Conservation (phyloP, 2,888 invertebrate species). For the Dicranocentrus wangi region DNA sequence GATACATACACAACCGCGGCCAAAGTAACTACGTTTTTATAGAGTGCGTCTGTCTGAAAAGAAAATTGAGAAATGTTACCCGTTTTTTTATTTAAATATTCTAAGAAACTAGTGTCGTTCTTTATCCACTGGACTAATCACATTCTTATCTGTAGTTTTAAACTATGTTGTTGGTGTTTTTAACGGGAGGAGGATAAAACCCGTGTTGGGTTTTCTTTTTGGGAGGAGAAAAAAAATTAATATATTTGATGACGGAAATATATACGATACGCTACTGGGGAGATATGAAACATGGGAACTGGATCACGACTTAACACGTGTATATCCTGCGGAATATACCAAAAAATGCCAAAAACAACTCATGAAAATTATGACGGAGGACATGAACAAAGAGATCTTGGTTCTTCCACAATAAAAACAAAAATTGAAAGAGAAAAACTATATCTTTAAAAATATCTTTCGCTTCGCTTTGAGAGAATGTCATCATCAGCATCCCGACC, state of each 20-base stretch:
- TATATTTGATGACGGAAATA: too few species aligned
- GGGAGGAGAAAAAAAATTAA: neutral
- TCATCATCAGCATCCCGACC: conserved; percentile 1
- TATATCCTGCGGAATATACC: neutral
- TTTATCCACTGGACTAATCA: too few species aligned
- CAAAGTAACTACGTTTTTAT: conserved; percentile 8
- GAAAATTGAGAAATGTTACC: conserved; percentile 4
- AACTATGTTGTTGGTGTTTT: conserved; percentile 18
- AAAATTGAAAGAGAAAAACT: neutral
- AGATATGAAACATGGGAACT: conserved; percentile 15
- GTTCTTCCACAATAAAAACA: too few species aligned
- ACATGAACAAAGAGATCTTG: conserved; percentile 13
- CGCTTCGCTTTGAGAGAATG: neutral
- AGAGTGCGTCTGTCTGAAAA: too few species aligned
- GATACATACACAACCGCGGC: conserved; percentile 20
- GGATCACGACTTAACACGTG: conserved; percentile 22
- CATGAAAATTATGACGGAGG: conserved; percentile 18
- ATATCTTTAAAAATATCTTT: neutral
- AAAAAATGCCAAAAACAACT: conserved; percentile 14
- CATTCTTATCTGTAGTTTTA: neutral
- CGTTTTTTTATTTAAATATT: neutral
- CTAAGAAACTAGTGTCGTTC: neutral
- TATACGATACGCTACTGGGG: too few species aligned
- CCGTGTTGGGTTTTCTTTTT: neutral
- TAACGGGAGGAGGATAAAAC: neutral